Evolutionary conservation across 2,797 vertebrate genomes (phyloP).

Genomic region (Siniperca undulata): DNA sequence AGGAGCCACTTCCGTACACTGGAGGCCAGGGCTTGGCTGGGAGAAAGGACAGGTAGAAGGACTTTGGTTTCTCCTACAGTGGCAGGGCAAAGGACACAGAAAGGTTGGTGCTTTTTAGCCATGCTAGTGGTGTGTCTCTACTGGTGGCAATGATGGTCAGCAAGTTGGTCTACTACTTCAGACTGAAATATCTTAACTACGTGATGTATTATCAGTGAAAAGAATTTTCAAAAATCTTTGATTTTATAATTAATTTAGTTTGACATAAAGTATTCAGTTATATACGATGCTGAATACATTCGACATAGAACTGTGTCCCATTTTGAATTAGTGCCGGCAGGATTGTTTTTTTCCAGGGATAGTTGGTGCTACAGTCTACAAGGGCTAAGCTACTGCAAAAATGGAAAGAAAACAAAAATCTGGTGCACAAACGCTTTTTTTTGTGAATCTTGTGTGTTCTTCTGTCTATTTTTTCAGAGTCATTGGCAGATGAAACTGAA

Average conservation of each 20-base stretch:
- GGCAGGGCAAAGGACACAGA: not conserved
- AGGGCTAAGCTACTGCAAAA: not conserved
- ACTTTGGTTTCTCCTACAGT: conserved; percentile 6
- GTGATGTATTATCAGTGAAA: not conserved
- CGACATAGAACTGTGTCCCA: not conserved
- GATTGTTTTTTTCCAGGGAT: too few relatives aligned
- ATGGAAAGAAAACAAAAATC: not conserved
- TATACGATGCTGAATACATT: not conserved
- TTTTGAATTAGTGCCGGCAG: not conserved
- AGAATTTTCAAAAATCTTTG: too few relatives aligned
- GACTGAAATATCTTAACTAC: not conserved
- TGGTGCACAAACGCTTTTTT: not conserved
- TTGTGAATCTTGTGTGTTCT: not conserved
- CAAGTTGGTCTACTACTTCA: not conserved
- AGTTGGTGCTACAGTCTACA: too few relatives aligned
- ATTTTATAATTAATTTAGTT: too few relatives aligned
- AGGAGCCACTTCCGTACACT: conserved; percentile 44
- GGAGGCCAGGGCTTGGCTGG: not conserved
- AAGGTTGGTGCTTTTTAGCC: not conserved
- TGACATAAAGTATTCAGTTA: not conserved
- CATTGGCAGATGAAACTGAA: not conserved
- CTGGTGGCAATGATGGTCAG: not conserved
- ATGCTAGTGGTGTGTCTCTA: too few relatives aligned
- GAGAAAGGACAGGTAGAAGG: not conserved
- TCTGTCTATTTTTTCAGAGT: too few relatives aligned